Evolutionary conservation across 2,797 vertebrate genomes (phyloP), one percentile per base, ranked within the genome.

Genomic region (Lemur catta): DNA sequence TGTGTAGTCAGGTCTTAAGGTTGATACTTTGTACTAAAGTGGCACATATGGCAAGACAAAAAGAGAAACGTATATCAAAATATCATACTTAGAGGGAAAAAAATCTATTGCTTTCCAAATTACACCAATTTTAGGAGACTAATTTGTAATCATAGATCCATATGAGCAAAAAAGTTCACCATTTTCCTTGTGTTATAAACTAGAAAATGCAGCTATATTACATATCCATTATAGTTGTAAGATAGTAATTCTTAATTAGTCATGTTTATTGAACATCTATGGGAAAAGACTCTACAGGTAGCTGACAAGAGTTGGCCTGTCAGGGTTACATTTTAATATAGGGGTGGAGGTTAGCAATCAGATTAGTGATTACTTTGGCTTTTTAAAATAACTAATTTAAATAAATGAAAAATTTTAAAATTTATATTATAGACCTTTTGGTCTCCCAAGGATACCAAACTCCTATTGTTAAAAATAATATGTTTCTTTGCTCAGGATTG

Each of bases 21-120:
- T 57, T 84, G 5, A 65, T 61, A 22, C n/a, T 46, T 80, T 65
- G 22, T 43, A 5, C 33, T 87, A 65, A 88, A 15, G 15, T 26
- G 63, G 22, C 14, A 74, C 6, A 46, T 1, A 15, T 4, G 12
- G 48, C 26, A 84, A 71, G 57, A 28, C 35, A 82, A 76, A 81
- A 91, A 75, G 15, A 48, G 22, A 79, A 89, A 88, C 17, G 41
- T 30, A 43, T 35, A 41, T 78, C 38, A 95, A 89, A 91, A 65
- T 48, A 18, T 75, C 20, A 76, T 1, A 69, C 3, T 57, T 28
- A 76, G 15, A 59, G 10, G 38, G 17, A 50, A 82, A 71, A 57
- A 90, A 74, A 33, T 61, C 30, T 55, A 38, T 85, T 76, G 4
- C 85, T 85, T 93, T 90, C 50, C 41, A 97, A 95, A 78, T n/a